phyloP scores from a whole-genome alignment of 2,113 vertebrate species.

The Hipposideros armiger region DNA sequence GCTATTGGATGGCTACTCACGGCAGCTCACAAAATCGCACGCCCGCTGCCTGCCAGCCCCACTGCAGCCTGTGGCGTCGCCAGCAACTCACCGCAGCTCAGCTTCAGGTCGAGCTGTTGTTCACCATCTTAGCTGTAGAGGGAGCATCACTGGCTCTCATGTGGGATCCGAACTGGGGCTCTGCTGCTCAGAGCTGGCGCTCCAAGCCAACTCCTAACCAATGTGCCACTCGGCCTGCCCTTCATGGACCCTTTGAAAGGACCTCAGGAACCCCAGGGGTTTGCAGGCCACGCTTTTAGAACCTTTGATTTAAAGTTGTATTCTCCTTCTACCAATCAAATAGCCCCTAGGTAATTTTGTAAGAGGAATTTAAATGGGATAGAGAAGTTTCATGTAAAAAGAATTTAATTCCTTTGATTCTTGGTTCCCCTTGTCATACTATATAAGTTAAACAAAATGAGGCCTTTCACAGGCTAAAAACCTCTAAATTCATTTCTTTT shows the following conservation, averaged over 20 bases:
- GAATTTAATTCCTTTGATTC: neutral
- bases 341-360: neutral
- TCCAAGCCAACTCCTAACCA: too few species aligned
- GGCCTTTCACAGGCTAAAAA: neutral
- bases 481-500: conserved; percentile 7
- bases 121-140: too few species aligned
- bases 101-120: too few species aligned
- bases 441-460: conserved; percentile 25
- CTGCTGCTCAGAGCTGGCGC: too few species aligned
- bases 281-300: neutral
- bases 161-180: too few species aligned
- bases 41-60: too few species aligned
- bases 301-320: neutral
- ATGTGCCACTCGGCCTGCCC: too few species aligned
- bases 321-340: neutral
- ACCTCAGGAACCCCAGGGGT: neutral
- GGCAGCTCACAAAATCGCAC: too few species aligned
- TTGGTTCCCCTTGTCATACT: neutral
- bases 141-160: too few species aligned
- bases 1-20: too few species aligned
- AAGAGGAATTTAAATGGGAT: conserved; percentile 12
- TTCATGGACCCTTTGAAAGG: neutral
- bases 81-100: too few species aligned
- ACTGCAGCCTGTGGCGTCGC: too few species aligned
- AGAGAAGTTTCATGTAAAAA: neutral